Evolutionary conservation across 2,113 vertebrate genomes (phyloP).

Genomic region (Pelodiscus sinensis): DNA sequence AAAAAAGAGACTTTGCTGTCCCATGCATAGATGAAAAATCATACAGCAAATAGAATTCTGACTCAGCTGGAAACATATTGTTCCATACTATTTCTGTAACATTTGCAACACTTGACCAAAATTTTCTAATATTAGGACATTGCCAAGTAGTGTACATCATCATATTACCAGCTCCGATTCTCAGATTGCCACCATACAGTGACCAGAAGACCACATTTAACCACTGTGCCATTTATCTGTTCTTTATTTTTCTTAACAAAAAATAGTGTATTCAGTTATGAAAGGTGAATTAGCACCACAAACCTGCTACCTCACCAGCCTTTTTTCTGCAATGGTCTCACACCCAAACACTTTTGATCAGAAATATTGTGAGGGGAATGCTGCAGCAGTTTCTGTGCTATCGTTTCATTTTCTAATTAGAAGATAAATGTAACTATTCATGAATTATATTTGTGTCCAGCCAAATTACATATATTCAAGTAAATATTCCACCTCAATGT

Average conservation of each 20-base stretch:
- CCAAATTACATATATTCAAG: slow-evolving; percentile 73
- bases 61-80: slow-evolving; percentile 56
- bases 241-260: not conserved
- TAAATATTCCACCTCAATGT: slow-evolving; percentile 72
- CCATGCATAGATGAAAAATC: slow-evolving; percentile 33
- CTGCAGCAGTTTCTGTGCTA: slow-evolving; percentile 54
- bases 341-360: slow-evolving; percentile 45
- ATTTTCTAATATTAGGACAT: slow-evolving; percentile 49
- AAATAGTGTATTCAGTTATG: not conserved
- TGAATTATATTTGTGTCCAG: slow-evolving; percentile 61
- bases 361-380: slow-evolving; percentile 12
- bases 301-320: slow-evolving; percentile 11
- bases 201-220: not conserved
- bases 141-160: slow-evolving; percentile 10
- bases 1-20: slow-evolving; percentile 38
- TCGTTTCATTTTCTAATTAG: slow-evolving; percentile 72
- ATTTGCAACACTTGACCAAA: slow-evolving; percentile 54
- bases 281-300: slow-evolving; percentile 18
- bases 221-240: not conserved
- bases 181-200: not conserved
- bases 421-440: slow-evolving; percentile 64
- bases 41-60: slow-evolving; percentile 54
- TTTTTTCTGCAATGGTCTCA: not conserved
- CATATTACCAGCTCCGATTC: slow-evolving; percentile 20
- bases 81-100: slow-evolving; percentile 63